phyloP scores from a whole-genome alignment of 1,140 invertebrate species.

The Elysia chlorotica region DNA sequence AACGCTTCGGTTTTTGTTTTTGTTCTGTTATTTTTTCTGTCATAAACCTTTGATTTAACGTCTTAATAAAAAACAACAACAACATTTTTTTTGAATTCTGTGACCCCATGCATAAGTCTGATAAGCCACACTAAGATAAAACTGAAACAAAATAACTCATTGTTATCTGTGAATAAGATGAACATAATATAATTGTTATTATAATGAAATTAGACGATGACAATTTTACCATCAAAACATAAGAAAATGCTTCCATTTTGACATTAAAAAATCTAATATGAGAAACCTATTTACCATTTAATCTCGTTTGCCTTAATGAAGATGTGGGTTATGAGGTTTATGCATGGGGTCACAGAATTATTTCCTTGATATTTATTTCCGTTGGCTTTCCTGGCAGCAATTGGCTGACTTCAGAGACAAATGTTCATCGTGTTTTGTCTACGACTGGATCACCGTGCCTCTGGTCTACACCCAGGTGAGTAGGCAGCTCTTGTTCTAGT shows the following conservation, averaged over 20 bases:
- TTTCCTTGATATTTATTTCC: background rate
- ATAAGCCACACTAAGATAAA: background rate
- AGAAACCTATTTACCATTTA: background rate
- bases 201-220: background rate
- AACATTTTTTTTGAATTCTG: too few relatives aligned
- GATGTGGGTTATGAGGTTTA: background rate
- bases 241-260: background rate
- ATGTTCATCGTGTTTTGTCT: slow-evolving; percentile 79
- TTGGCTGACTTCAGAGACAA: slow-evolving; percentile 85
- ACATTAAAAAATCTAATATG: background rate
- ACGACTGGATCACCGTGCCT: slow-evolving; percentile 96
- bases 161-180: background rate
- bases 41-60: too few relatives aligned
- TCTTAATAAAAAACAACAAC: too few relatives aligned
- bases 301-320: background rate
- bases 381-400: slow-evolving; percentile 42
- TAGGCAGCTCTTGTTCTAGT: too few relatives aligned
- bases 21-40: too few relatives aligned
- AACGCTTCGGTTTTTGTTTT: too few relatives aligned
- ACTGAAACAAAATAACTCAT: background rate
- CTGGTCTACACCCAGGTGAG: slow-evolving; percentile 80
- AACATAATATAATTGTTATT: background rate
- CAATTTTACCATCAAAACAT: background rate
- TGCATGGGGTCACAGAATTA: background rate
- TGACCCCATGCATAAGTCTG: too few relatives aligned